phyloP scores from a whole-genome alignment of 2,888 invertebrate genomes.

The Pachymerium ferrugineum region DNA sequence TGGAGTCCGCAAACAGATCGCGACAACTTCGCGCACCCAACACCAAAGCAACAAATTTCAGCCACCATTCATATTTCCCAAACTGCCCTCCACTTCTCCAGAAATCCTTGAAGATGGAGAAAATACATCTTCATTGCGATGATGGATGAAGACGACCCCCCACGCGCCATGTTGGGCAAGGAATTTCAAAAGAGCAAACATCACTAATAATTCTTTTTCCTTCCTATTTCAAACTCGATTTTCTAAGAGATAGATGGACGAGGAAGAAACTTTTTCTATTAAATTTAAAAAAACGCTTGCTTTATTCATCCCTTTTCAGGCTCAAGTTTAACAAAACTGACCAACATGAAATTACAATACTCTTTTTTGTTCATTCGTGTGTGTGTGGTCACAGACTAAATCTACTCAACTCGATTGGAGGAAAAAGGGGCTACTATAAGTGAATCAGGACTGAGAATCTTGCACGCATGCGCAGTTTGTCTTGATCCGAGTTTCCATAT shows the following conservation, averaged over 20 bases:
- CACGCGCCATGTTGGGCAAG: constrained; percentile 9
- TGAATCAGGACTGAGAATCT: constrained; percentile 19
- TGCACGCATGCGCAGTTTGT: constrained; percentile 19
- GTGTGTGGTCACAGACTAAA: constrained; percentile 19
- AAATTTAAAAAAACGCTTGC: not conserved
- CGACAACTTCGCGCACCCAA: constrained; percentile 25
- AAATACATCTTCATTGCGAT: constrained; percentile 27
- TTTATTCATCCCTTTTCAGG: not conserved
- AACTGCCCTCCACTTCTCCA: not conserved
- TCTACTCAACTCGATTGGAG: constrained; percentile 27
- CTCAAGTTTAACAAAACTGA: not conserved
- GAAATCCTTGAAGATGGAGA: not conserved
- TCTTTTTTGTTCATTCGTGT: constrained; percentile 7
- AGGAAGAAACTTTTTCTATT: not conserved
- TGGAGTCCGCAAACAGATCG: constrained; percentile 23
- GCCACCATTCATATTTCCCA: not conserved
- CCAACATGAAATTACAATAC: not conserved
- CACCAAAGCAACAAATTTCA: constrained; percentile 14
- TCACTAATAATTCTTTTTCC: constrained; percentile 1
- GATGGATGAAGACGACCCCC: constrained; percentile 27
- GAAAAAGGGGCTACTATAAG: constrained; percentile 17
- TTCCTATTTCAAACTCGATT: constrained; percentile 1
- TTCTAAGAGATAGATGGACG: not conserved
- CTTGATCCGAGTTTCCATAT: constrained; percentile 27
- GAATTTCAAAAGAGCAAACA: constrained; percentile 22